Base-by-base conservation (phyloP, 2,797 vertebrate genomes). In the Lithobates pipiens region DNA sequence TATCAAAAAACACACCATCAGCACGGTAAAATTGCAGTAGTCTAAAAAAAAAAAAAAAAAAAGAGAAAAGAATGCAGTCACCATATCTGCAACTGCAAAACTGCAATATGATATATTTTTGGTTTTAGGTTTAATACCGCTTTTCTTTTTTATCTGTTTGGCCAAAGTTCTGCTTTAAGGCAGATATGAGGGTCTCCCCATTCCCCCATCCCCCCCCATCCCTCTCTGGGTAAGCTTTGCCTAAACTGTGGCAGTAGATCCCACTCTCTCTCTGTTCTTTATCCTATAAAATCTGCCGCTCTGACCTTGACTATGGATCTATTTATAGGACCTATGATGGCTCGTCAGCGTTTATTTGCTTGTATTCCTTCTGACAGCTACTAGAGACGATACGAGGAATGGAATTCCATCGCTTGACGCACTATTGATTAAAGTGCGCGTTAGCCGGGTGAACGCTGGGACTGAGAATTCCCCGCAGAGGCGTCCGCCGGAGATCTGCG, bases 261-360 rank as follows among this genome's bases (percentile, higher is more conserved):
- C 10, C 25, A 50, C 44, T 80, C 77, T 46, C 65, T n/a, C n/a
- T 80, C 77, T 42, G 63, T 63, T 79, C 29, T 79, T 79, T 80
- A 69, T 50, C 77, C 77, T 54, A 69, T 79, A 46, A 68, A 25
- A 75, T 50, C 42, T 57, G 4, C 39, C 27, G 44, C 32, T 10
- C 42, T 81, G 84, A 85, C 84, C 84, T 80, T 80, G 77, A 39
- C 10, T 80, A 81, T 57, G 72, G 54, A 42, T 69, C 63, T 76
- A 70, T 85, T 69, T 80, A 70, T 81, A 70, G 73, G 3, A 3
- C 1, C 76, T 67, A 65, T 79, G 74, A 80, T 75, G 46, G 42
- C 84, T 75, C 23, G 70, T 85, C 76, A 50, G 23, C 18, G 65
- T 81, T 57, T 67, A 81, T 81, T 63, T 81, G 72, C 39, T 32